These are phyloP conservation scores for Heliothis subflexa DNA, from an alignment of 1,140 invertebrate genomes.

Conservation along the genomic window DNA sequence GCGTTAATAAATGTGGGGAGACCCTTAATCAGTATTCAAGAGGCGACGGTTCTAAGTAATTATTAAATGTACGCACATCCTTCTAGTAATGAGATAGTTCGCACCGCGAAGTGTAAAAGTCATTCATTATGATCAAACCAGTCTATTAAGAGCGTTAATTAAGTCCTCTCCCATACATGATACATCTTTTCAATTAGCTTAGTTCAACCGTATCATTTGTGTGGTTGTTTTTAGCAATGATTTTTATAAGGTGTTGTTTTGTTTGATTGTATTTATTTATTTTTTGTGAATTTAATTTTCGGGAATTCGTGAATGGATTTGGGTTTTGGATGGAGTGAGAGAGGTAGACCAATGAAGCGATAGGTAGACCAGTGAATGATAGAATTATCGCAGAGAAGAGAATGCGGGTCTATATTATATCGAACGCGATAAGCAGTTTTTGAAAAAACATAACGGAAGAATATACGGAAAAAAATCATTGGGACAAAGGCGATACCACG, in stretches of 20 bases:
- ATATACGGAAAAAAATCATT: too few species aligned
- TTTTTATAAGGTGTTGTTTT: background rate
- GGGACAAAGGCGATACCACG: too few species aligned
- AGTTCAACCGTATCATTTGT: background rate
- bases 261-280: background rate
- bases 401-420: too few species aligned
- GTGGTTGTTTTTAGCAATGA: background rate
- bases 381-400: too few species aligned
- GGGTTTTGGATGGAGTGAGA: too few species aligned
- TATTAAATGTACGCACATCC: slow-evolving; percentile 27
- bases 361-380: too few species aligned
- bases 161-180: slow-evolving; percentile 35
- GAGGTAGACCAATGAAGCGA: too few species aligned
- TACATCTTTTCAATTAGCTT: slow-evolving; percentile 33
- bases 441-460: too few species aligned
- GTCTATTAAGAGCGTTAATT: slow-evolving; percentile 31
- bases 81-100: slow-evolving; percentile 37
- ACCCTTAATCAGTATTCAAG: slow-evolving; percentile 29
- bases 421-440: too few species aligned
- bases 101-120: slow-evolving; percentile 13
- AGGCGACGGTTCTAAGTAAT: slow-evolving; percentile 28
- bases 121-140: slow-evolving; percentile 33
- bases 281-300: background rate
- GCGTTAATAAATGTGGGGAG: too few species aligned
- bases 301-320: too few species aligned